phyloP scores from a whole-genome alignment of 2,113 vertebrate genomes.

The Deroptyus accipitrinus region DNA sequence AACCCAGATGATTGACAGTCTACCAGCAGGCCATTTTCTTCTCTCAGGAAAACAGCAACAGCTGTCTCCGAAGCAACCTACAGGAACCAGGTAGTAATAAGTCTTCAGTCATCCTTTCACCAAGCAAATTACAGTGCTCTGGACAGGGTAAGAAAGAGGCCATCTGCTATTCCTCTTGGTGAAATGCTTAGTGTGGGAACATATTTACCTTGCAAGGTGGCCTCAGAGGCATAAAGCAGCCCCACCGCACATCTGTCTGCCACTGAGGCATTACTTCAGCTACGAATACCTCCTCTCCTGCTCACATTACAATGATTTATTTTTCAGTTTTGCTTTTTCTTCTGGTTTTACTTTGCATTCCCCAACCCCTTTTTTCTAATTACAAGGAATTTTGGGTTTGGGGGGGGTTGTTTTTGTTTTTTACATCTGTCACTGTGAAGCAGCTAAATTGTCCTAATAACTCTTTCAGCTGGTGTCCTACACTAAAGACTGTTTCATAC shows the following conservation, averaged over 20 bases:
- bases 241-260: not conserved
- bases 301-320: not conserved
- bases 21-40: not conserved
- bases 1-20: slow-evolving; percentile 26
- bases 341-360: not conserved
- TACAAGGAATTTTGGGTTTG: not conserved
- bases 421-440: not conserved
- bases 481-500: not conserved
- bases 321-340: not conserved
- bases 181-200: not conserved
- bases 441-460: not conserved
- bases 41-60: slow-evolving; percentile 37
- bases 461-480: not conserved
- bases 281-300: not conserved
- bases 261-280: not conserved
- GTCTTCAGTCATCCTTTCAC: slow-evolving; percentile 16
- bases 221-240: not conserved
- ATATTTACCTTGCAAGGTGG: not conserved
- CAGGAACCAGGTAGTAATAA: not conserved
- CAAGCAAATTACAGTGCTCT: slow-evolving; percentile 12
- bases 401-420: fast-evolving
- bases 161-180: slow-evolving; percentile 34
- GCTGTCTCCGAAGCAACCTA: not conserved
- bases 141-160: not conserved
- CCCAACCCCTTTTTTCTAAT: not conserved